These are phyloP conservation scores for Latrodectus geometricus DNA, from an alignment of 1,140 invertebrate genomes.

Conservation along the genomic window DNA sequence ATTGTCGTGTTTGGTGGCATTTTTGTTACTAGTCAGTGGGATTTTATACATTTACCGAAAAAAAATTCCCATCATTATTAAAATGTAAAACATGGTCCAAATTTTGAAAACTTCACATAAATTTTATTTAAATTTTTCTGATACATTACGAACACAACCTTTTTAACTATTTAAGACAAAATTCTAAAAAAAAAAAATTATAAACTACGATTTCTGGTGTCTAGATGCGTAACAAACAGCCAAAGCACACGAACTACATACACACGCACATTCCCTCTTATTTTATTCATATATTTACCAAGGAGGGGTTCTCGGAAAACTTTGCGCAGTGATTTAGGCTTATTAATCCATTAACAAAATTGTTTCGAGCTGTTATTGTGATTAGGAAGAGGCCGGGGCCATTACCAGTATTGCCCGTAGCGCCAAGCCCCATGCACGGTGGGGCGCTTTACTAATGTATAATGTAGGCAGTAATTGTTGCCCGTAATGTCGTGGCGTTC, in stretches of 20 bases:
- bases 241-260: background rate
- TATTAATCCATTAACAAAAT: constrained; percentile 62
- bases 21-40: too few species aligned
- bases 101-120: too few species aligned
- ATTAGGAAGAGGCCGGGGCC: constrained; percentile 37
- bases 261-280: constrained; percentile 13
- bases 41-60: too few species aligned
- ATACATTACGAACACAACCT: too few species aligned
- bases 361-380: constrained; percentile 59
- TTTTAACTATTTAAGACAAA: too few species aligned
- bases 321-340: constrained; percentile 58
- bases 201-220: background rate
- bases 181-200: too few species aligned
- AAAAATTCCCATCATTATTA: too few species aligned
- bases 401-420: constrained; percentile 50
- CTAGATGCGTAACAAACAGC: background rate
- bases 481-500: constrained; percentile 33
- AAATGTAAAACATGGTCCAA: too few species aligned
- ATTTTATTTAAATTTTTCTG: too few species aligned
- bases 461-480: constrained; percentile 59
- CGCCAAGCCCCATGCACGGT: background rate
- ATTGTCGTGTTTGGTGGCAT: too few species aligned
- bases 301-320: constrained; percentile 20
- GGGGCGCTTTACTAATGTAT: constrained; percentile 52
- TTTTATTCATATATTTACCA: constrained; percentile 58